Evolutionary conservation across 2,888 invertebrate species (phyloP).

Genomic region (Micropterix aruncella): DNA sequence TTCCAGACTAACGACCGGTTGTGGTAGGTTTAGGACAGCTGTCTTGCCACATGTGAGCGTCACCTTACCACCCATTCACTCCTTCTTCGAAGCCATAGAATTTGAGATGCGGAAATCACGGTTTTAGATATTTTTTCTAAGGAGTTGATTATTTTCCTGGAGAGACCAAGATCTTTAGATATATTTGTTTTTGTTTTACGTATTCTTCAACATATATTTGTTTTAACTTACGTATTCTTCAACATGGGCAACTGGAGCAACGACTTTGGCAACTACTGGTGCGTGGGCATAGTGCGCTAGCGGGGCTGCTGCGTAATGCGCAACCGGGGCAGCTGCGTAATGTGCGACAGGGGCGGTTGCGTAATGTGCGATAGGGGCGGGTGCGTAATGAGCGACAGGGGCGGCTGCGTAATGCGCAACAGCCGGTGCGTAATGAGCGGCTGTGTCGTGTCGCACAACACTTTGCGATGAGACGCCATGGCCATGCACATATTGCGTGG

Average conservation of each 20-base stretch:
- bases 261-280: conserved; percentile 13
- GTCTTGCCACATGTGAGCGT: too few species aligned
- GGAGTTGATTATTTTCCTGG: too few species aligned
- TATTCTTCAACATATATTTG: too few species aligned
- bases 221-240: conserved; percentile 16
- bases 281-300: conserved; percentile 14
- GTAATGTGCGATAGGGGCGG: conserved; percentile 14
- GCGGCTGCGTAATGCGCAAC: conserved; percentile 13
- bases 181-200: too few species aligned
- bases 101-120: too few species aligned
- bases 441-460: conserved; percentile 23
- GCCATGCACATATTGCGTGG: conserved; percentile 19
- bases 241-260: conserved; percentile 14
- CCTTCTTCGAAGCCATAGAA: too few species aligned
- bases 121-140: too few species aligned
- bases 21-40: too few species aligned
- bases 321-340: conserved; percentile 15
- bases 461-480: conserved; percentile 25
- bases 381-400: conserved; percentile 14
- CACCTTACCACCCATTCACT: too few species aligned
- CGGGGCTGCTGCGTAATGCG: conserved; percentile 14
- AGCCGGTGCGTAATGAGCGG: conserved; percentile 16
- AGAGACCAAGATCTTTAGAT: too few species aligned
- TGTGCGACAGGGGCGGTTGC: conserved; percentile 17
- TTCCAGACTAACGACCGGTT: too few species aligned